A percentile compares a stretch with the other conserved stretches of the same genome.
Evolutionary conservation across 2,797 vertebrate species (phyloP).

Genomic region (Erethizon dorsatum): DNA sequence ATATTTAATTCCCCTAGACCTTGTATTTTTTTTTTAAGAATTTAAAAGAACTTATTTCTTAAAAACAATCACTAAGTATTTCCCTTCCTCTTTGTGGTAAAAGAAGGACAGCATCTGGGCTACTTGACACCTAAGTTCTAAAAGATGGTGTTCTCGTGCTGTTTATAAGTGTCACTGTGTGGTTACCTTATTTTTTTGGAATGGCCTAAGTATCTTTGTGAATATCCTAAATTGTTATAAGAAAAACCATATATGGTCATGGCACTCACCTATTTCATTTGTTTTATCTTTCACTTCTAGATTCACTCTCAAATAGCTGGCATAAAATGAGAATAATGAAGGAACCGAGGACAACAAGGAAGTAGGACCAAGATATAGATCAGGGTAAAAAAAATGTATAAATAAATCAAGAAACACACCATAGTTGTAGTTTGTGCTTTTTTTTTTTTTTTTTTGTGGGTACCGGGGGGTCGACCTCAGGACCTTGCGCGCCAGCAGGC

Average conservation of each 20-base stretch:
- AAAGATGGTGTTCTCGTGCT: background rate
- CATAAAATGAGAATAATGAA: constrained; percentile 4
- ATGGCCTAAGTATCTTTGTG: background rate
- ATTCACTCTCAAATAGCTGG: background rate
- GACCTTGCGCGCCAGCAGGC: no score
- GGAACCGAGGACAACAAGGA: background rate
- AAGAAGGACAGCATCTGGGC: background rate
- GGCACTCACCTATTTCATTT: background rate
- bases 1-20: background rate
- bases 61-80: background rate
- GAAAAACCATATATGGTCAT: background rate
- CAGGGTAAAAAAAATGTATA: background rate
- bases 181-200: background rate
- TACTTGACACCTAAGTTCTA: background rate
- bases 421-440: background rate
- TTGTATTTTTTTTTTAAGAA: background rate
- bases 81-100: background rate
- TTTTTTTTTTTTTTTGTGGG: background rate
- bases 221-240: background rate
- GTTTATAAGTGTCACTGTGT: constrained; percentile 4
- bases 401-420: background rate
- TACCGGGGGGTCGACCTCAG: no score
- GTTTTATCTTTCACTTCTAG: background rate
- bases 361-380: background rate
- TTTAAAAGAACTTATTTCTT: background rate